phyloP scores from a whole-genome alignment of 2,888 invertebrate genomes.

The Zaprionus bogoriensis region DNA sequence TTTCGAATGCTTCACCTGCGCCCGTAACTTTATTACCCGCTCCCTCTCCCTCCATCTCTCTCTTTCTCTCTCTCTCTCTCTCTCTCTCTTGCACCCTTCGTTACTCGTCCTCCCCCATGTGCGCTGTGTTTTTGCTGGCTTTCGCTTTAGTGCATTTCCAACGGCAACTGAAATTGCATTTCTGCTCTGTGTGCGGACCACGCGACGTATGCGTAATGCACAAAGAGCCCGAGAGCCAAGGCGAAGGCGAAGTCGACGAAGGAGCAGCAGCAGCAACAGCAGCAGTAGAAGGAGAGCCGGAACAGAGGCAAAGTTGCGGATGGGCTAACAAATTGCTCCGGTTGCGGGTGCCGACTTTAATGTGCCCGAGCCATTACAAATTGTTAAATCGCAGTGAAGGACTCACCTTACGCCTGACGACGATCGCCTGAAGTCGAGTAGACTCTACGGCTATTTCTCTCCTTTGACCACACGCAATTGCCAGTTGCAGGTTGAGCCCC shows the following conservation, averaged over 20 bases:
- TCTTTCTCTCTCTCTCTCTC: neutral
- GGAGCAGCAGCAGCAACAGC: neutral
- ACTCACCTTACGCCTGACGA: constrained; percentile 14
- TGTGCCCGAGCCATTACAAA: constrained; percentile 36
- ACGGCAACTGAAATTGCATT: constrained; percentile 46
- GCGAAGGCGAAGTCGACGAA: neutral
- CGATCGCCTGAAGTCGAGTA: neutral
- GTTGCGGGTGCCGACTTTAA: constrained; percentile 32
- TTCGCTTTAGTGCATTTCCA: constrained; percentile 34
- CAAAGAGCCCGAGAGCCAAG: constrained; percentile 6
- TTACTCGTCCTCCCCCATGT: neutral
- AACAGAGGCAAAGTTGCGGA: constrained; percentile 16
- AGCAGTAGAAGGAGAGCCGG: neutral
- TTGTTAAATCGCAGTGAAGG: constrained; percentile 38
- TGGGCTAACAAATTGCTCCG: constrained; percentile 39
- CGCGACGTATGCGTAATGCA: constrained; percentile 63
- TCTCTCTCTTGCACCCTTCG: constrained; percentile 7
- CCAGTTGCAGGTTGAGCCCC: neutral
- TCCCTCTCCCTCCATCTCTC: too few relatives aligned
- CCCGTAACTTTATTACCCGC: constrained; percentile 1
- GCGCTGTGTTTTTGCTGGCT: constrained; percentile 20
- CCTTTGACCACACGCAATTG: neutral
- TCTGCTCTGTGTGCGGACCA: constrained; percentile 15
- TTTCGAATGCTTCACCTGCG: neutral
- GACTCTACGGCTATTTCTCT: neutral